phyloP scores from a whole-genome alignment of 2,113 vertebrate genomes.

The Okapia johnstoni region DNA sequence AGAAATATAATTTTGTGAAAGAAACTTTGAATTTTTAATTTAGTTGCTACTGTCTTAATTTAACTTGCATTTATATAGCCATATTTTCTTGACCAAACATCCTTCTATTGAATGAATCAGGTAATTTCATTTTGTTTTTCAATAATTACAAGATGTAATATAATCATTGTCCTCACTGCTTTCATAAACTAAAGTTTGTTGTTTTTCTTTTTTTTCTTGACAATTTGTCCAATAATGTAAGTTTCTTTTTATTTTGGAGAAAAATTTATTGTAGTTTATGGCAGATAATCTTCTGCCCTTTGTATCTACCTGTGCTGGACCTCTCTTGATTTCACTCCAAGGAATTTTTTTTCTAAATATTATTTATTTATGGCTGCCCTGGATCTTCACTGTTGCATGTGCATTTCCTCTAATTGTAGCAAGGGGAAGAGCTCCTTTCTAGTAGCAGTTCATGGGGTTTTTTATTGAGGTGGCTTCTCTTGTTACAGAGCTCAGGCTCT shows the following conservation, averaged over 20 bases:
- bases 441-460: not conserved
- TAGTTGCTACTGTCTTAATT: not conserved
- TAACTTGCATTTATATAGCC: not conserved
- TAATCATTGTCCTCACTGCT: not conserved
- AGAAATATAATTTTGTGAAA: conserved; percentile 26
- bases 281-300: not conserved
- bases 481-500: not conserved
- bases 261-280: not conserved
- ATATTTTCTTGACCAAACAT: not conserved
- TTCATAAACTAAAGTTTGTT: not conserved
- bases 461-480: not conserved
- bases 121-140: not conserved
- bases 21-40: not conserved
- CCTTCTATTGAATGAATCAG: not conserved
- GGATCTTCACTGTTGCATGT: not conserved
- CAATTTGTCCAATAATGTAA: not conserved
- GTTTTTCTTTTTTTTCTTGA: not conserved
- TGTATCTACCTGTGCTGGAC: not conserved
- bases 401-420: not conserved
- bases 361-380: not conserved
- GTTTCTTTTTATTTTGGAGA: not conserved
- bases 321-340: not conserved
- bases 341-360: not conserved
- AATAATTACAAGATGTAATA: not conserved
- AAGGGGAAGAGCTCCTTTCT: not conserved